Percentiles rank a stretch among this genome's conserved stretches.
Conservation (phyloP, 2,797 vertebrate genomes). For the Scyliorhinus canicula region DNA sequence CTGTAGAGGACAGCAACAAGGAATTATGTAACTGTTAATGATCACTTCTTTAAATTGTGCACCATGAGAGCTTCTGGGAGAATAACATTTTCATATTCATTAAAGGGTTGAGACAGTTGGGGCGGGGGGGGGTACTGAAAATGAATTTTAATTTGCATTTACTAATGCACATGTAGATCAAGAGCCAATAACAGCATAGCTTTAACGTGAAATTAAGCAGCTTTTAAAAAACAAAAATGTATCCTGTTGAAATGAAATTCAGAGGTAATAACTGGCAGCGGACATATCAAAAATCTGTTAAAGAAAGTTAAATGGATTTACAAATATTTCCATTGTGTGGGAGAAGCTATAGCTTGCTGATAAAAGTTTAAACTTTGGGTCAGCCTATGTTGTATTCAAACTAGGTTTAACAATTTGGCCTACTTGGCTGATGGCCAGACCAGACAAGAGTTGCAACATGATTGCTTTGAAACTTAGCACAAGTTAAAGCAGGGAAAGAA, state of each 20-base stretch:
- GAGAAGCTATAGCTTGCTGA: background rate
- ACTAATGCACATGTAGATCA: constrained; percentile 17
- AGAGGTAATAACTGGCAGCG: constrained; percentile 1
- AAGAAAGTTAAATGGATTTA: background rate
- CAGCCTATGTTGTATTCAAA: background rate
- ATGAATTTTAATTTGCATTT: constrained; percentile 11
- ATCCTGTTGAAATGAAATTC: background rate
- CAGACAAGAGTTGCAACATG: constrained; percentile 30
- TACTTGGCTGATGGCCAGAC: constrained; percentile 16
- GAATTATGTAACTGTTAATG: background rate
- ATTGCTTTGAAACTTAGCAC: constrained; percentile 5
- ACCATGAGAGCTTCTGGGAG: background rate
- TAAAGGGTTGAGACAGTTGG: background rate
- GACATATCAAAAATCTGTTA: constrained; percentile 23
- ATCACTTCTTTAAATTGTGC: background rate
- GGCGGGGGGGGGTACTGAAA: background rate
- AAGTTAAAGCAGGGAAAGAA: constrained; percentile 19
- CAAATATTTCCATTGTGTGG: background rate
- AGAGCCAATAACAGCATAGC: background rate
- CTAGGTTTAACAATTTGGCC: constrained; percentile 29
- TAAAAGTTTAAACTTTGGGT: background rate
- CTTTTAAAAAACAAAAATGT: background rate
- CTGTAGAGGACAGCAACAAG: background rate
- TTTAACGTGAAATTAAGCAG: constrained; percentile 25
- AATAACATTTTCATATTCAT: background rate